Base-by-base conservation (phyloP, 2,113 vertebrate genomes). In the Cyanoderma ruficeps region DNA sequence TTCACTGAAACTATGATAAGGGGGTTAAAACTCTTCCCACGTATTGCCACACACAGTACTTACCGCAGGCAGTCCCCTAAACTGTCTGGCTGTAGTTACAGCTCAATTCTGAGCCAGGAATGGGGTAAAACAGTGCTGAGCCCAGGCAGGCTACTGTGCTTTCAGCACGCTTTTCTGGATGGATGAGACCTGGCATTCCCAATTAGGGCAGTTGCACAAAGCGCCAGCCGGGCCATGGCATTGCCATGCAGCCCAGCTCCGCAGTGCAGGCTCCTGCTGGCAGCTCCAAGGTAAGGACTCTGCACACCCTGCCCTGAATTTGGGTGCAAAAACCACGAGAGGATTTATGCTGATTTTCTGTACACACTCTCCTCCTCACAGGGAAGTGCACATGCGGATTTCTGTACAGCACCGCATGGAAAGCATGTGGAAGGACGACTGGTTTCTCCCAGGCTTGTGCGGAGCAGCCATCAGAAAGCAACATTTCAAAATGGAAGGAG, bases 151-250 rank as follows among this genome's bases (percentile, higher is more conserved):
- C 68, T 7, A 7, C 57, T 60, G 79, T n/a, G 83, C 80, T 92
- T 83, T 28, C 87, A 87, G 89, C 87, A 74, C 0, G 8, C 89
- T 94, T 61, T 83, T 37, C 68, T 74, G 87, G 76, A 61, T 7
- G 89, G 91, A 74, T 83, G 76, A n/a, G 94, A 86, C 63, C 80
- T 50, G 89, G 94, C 89, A 33, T 25, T 81, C 44, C 68, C 96
- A 92, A 83, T 50, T 61, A 86, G 91, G 91, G 87, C 94, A 89
- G 22, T 70, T 1, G 20, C 79, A 92, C 67, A 76, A 68, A 60
- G 83, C 27, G 3, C 10, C 1, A 0, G 61, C 75, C 44, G 0
- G 81, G 86, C 70, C 1, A 5, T 15, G 83, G 79, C 87, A 95
- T 49, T 72, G 83, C 87, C 89, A 44, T 42, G 83, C 93, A 86